These are phyloP conservation scores for Melieria picta DNA, from an alignment of 2,888 invertebrate species.

Conservation along the genomic window DNA sequence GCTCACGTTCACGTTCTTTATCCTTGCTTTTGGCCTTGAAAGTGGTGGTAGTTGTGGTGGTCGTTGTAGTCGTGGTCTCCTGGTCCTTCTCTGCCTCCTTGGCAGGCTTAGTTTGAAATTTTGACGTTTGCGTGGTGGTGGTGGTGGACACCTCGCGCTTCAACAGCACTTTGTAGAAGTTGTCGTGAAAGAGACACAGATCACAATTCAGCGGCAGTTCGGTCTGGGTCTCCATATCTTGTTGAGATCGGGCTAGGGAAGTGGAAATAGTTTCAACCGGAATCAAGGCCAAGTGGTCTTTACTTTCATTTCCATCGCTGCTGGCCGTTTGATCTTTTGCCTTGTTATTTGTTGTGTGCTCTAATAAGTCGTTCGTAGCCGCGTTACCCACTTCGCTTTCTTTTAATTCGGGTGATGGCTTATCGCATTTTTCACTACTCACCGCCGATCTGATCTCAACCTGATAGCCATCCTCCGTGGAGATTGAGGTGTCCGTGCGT, in stretches of 20 bases:
- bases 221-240: conserved; percentile 63
- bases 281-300: too few species aligned
- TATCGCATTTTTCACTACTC: background rate
- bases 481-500: conserved; percentile 56
- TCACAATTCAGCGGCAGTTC: conserved; percentile 63
- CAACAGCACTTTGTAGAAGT: conserved; percentile 64
- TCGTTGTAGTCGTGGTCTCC: conserved; percentile 51
- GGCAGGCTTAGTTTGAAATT: conserved; percentile 54
- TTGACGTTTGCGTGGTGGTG: conserved; percentile 63
- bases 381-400: background rate
- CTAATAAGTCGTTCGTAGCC: background rate
- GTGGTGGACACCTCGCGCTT: conserved; percentile 65
- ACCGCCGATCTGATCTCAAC: conserved; percentile 15
- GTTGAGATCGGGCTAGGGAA: conserved; percentile 19
- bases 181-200: conserved; percentile 63
- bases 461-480: conserved; percentile 56
- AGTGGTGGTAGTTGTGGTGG: conserved; percentile 64
- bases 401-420: background rate
- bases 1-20: conserved; percentile 58
- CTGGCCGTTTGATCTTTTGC: conserved; percentile 42
- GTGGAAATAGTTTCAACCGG: too few species aligned
- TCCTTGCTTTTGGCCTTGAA: conserved; percentile 63
- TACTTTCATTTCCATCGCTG: background rate
- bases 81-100: conserved; percentile 47
- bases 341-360: conserved; percentile 24